Evolutionary conservation across 2,888 invertebrate genomes (phyloP).

Genomic region (Uropetala carovei): DNA sequence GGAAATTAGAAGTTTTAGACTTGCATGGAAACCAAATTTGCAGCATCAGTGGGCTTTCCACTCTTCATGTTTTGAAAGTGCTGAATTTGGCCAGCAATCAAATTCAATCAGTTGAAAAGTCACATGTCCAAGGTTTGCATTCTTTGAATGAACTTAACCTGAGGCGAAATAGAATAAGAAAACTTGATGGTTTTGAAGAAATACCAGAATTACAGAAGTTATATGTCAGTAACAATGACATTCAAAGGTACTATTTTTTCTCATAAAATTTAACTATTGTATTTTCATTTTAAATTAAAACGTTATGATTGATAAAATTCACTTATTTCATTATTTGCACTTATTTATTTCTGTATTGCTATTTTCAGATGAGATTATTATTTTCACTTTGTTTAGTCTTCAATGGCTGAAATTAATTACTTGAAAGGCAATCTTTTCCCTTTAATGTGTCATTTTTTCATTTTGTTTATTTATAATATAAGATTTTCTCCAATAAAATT

Average conservation of each 20-base stretch:
- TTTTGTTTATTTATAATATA: no score
- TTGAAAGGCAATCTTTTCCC: no score
- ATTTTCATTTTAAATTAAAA: no score
- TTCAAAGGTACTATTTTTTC: constrained; percentile 77
- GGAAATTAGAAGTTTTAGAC: constrained; percentile 92
- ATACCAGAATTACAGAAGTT: constrained; percentile 86
- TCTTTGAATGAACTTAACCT: constrained; percentile 92
- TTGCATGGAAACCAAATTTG: constrained; percentile 93
- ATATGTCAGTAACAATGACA: constrained; percentile 89
- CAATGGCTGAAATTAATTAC: no score
- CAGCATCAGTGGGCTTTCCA: constrained; percentile 83
- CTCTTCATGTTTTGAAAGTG: constrained; percentile 88
- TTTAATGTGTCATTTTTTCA: no score
- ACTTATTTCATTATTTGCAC: no score
- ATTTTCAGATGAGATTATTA: no score
- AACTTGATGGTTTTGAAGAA: constrained; percentile 87
- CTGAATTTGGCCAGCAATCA: constrained; percentile 96
- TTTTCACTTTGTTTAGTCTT: no score
- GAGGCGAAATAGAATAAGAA: constrained; percentile 89
- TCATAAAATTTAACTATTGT: background rate
- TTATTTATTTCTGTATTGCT: no score
- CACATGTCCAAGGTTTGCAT: constrained; percentile 87
- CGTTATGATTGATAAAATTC: background rate
- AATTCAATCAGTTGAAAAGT: constrained; percentile 85
- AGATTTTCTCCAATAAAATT: no score